A percentile compares a stretch with the other conserved stretches of the same genome.
These are phyloP conservation scores for Tapera naevia DNA, from an alignment of 2,797 vertebrate species.

Conservation along the genomic window DNA sequence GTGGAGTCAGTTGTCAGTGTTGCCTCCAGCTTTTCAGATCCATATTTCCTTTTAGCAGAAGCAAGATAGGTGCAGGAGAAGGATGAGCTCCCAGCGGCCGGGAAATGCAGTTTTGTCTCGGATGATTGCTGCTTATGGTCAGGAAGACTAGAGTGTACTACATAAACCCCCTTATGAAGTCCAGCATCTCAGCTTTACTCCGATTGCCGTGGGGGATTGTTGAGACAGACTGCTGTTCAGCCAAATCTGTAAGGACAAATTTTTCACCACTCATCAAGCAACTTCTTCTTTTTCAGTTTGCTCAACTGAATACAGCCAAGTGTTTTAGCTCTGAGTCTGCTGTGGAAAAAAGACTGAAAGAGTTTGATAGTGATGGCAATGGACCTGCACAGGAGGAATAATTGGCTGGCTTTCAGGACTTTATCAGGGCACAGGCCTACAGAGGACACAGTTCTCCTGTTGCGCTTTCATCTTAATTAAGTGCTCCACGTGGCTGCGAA, in stretches of 20 bases:
- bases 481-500: accelerated
- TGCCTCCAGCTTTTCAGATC: neutral
- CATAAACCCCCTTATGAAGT: neutral
- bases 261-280: neutral
- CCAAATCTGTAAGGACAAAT: neutral
- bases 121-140: neutral
- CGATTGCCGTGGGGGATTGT: accelerated
- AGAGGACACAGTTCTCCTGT: neutral
- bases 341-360: neutral
- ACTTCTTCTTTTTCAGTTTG: neutral
- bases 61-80: neutral
- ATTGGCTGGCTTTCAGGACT: neutral
- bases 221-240: neutral
- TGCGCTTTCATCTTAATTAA: neutral
- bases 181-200: neutral
- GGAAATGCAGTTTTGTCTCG: neutral
- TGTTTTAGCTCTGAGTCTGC: neutral
- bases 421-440: neutral
- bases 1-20: neutral
- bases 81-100: neutral
- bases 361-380: neutral
- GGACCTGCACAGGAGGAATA: neutral
- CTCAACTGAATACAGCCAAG: neutral
- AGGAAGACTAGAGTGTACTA: neutral
- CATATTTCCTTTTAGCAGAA: neutral